Base-by-base conservation (phyloP, 2,113 vertebrate genomes). In the Taurulus bubalis region DNA sequence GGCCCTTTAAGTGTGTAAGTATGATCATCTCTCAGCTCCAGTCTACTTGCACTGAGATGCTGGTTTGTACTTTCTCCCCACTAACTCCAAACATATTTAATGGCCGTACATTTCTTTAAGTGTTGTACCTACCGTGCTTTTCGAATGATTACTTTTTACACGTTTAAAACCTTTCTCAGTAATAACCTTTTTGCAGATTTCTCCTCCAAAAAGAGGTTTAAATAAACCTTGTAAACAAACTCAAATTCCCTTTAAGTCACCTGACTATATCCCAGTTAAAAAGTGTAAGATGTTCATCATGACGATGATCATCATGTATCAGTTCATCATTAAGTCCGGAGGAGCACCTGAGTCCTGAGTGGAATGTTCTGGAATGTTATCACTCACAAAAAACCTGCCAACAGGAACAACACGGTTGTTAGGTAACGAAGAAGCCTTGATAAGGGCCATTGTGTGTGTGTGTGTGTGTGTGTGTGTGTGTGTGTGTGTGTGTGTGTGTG, bases 331-430 rank as follows among this genome's bases (percentile, higher is more conserved):
- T 40, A 2, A 49, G 38, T 62, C 30, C 14, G 11, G 68, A 45
- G 66, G 53, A 28, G 40, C 79, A 80, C 80, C 79, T 87, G 79
- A 62, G 80, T 80, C 55, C 63, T 56, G 38, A 59, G 20, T 42
- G 85, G 90, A 93, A 90, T 87, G 86, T 86, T 88, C 75, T 3
- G 49, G 84, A 92, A 92, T 89, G 90, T 90, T 84, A 89, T 87
- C 75, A 20, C 47, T 71, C 53, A 65, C 64, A 81, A 28, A 78
- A 58, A 68, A 28, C 10, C 71, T 62, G 15, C 86, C 85, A 75
- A 80, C 67, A 11, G 68, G 36, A 83, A 82, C 83, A 84, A 81
- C 64, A 4, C 0, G 2, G 90, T 91, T 91, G 80, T 90, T 64
- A 73, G 78, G 91, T 74, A 88, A 91, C 80, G 0, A 45, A 38